Percentiles rank a stretch among this genome's conserved stretches.
These are phyloP conservation scores for Anthoscopus minutus DNA, from an alignment of 2,113 vertebrate species.

Conservation along the genomic window DNA sequence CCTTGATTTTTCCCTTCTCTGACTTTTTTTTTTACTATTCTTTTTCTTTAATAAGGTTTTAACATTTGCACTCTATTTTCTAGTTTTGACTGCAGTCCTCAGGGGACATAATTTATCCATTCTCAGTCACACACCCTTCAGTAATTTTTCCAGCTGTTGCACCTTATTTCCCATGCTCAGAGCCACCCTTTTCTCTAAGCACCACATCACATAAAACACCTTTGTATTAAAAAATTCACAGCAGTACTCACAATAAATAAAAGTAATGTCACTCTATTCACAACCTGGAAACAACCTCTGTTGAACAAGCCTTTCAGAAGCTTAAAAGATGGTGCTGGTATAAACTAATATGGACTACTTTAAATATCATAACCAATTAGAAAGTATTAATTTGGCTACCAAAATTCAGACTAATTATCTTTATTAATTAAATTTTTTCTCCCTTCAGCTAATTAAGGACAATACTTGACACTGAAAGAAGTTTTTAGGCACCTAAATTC, in stretches of 20 bases:
- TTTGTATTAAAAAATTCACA: not conserved
- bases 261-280: not conserved
- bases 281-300: not conserved
- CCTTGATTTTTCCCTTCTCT: not conserved
- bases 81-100: not conserved
- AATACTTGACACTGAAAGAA: not conserved
- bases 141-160: not conserved
- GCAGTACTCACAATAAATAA: not conserved
- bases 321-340: not conserved
- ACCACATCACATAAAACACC: not conserved
- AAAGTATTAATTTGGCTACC: not conserved
- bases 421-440: not conserved
- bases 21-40: not conserved
- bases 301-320: not conserved
- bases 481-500: not conserved
- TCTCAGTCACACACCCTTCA: not conserved
- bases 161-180: not conserved
- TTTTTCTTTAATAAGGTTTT: not conserved
- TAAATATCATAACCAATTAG: not conserved
- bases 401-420: not conserved
- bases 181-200: not conserved
- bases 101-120: not conserved
- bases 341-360: not conserved
- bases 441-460: not conserved
- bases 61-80: not conserved